phyloP scores from a whole-genome alignment of 2,888 invertebrate genomes.

The Dryadula phaetusa region DNA sequence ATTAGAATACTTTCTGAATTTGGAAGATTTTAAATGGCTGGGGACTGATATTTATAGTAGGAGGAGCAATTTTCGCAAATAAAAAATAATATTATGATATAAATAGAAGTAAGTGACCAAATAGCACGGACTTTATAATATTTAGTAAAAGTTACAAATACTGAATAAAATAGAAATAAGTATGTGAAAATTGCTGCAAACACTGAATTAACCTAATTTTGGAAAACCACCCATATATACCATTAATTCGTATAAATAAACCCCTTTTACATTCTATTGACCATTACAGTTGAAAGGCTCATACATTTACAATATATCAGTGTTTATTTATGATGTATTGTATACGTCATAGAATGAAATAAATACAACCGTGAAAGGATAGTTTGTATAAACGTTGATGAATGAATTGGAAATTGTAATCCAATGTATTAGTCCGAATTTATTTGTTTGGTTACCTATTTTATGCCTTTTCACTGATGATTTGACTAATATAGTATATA shows the following conservation, averaged over 20 bases:
- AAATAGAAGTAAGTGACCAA: too few species aligned
- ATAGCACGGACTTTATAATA: too few species aligned
- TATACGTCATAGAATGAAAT: constrained; percentile 9
- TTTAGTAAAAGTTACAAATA: too few species aligned
- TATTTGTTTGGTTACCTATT: background rate
- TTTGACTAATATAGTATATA: background rate
- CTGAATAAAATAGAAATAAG: too few species aligned
- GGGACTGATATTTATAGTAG: too few species aligned
- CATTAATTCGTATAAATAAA: background rate
- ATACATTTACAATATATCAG: constrained; percentile 14
- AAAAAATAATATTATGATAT: too few species aligned
- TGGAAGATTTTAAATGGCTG: too few species aligned
- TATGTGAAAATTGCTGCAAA: too few species aligned
- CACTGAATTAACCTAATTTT: too few species aligned
- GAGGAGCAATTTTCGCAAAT: too few species aligned
- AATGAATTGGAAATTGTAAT: constrained; percentile 11
- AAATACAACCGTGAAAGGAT: constrained; percentile 6
- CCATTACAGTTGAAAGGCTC: constrained; percentile 18
- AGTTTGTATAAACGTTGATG: background rate
- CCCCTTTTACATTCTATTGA: constrained; percentile 23
- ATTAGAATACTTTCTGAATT: too few species aligned
- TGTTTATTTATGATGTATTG: constrained; percentile 9
- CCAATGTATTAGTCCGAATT: background rate
- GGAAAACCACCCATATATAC: too few species aligned
- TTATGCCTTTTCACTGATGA: background rate